Conservation (phyloP, 2,888 invertebrate species). For the Cephus nigrinus region DNA sequence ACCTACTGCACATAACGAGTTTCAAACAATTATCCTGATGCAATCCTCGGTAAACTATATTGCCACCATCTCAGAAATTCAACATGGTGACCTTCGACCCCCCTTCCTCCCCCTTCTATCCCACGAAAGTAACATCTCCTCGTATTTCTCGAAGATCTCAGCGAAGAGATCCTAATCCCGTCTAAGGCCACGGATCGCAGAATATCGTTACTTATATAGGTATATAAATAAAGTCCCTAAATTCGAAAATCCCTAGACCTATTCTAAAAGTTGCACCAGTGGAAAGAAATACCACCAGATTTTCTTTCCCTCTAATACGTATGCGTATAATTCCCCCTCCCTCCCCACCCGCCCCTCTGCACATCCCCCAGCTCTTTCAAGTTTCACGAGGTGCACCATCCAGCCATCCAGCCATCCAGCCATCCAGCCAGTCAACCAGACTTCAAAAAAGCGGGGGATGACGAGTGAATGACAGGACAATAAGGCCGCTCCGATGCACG, state of each 20-base stretch:
- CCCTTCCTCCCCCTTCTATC: not conserved
- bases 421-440: not conserved
- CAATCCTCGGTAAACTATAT: not conserved
- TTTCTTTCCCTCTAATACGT: not conserved
- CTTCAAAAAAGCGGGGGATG: conserved; percentile 55
- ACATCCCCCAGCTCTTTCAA: not conserved
- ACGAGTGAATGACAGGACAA: conserved; percentile 67
- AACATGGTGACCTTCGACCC: not conserved
- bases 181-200: not conserved
- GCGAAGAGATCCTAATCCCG: not conserved
- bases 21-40: too few species aligned
- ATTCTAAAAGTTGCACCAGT: not conserved
- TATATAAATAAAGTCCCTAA: conserved; percentile 6
- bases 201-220: not conserved
- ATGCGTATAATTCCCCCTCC: not conserved
- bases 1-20: too few species aligned
- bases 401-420: not conserved
- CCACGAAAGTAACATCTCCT: not conserved
- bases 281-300: not conserved
- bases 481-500: conserved; percentile 61
- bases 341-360: not conserved
- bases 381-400: not conserved
- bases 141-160: not conserved
- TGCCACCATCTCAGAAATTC: not conserved
- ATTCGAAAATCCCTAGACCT: not conserved